A percentile compares a stretch with the other conserved stretches of the same genome.
Evolutionary conservation across 2,797 vertebrate genomes (phyloP).

Genomic region (Protosalanx chinensis): DNA sequence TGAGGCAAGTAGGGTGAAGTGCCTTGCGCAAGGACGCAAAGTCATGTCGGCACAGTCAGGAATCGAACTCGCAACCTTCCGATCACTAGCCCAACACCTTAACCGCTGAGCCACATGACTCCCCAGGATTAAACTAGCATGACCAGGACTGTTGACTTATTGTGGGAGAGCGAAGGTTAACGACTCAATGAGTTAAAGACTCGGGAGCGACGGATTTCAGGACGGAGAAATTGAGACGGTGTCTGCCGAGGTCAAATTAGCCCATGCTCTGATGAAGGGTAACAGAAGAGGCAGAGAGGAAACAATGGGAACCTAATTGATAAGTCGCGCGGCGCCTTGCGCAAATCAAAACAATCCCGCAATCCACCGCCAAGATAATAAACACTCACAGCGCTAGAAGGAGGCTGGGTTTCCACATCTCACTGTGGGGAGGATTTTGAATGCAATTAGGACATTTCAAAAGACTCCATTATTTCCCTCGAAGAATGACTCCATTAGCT

Average conservation of each 20-base stretch:
- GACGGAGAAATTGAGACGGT: neutral
- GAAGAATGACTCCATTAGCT: neutral
- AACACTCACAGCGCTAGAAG: neutral
- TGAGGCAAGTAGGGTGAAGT: no score
- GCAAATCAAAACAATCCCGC: slow-evolving; percentile 3
- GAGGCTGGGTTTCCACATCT: neutral
- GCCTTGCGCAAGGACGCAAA: no score
- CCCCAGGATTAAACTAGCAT: no score
- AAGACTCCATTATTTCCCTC: slow-evolving; percentile 2
- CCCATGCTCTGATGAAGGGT: neutral
- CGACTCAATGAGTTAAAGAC: no score
- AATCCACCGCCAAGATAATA: neutral
- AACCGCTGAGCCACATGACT: no score
- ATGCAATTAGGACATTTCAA: slow-evolving; percentile 5
- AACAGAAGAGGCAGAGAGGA: neutral
- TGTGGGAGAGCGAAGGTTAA: no score
- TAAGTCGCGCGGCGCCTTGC: neutral
- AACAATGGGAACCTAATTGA: neutral
- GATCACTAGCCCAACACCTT: no score
- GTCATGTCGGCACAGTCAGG: no score
- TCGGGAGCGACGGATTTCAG: no score
- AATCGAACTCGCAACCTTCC: no score
- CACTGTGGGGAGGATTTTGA: slow-evolving; percentile 1
- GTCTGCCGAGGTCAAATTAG: neutral
- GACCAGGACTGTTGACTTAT: no score